phyloP scores from a whole-genome alignment of 53 echinoderm and acorn worm species.

The Paracentrotus lividus region DNA sequence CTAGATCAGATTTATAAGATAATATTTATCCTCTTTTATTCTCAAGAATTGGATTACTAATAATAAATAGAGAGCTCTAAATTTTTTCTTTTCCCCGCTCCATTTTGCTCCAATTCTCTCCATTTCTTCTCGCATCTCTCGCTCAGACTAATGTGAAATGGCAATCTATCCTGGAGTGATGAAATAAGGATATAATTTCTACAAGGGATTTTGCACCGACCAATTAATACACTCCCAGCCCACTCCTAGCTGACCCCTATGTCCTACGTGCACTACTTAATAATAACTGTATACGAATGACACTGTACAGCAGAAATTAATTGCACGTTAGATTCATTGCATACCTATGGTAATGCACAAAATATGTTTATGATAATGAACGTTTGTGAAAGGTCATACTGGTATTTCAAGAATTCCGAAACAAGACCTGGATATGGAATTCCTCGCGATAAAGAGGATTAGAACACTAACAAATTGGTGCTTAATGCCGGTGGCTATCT shows the following conservation, averaged over 20 bases:
- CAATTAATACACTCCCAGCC: conserved; percentile 61
- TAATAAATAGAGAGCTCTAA: background rate
- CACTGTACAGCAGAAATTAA: conserved; percentile 63
- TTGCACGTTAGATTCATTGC: conserved; percentile 71
- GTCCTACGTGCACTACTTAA: conserved; percentile 43
- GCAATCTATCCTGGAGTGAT: conserved; percentile 18
- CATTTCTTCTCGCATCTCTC: conserved; percentile 11
- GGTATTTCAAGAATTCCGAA: conserved; percentile 63
- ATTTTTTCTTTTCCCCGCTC: background rate
- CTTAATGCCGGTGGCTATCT: conserved; percentile 32
- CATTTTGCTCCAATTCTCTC: background rate
- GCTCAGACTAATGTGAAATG: background rate
- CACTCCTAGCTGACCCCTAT: conserved; percentile 22
- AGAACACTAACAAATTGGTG: conserved; percentile 55
- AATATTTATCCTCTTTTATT: background rate
- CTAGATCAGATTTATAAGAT: background rate
- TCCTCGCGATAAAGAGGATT: conserved; percentile 38
- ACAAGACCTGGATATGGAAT: conserved; percentile 41
- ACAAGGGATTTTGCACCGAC: conserved; percentile 30
- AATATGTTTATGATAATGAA: conserved; percentile 74
- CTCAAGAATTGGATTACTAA: background rate
- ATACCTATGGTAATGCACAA: conserved; percentile 69
- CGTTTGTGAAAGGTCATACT: conserved; percentile 63
- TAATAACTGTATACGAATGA: background rate
- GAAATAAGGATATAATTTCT: conserved; percentile 14